Evolutionary conservation across 1,140 invertebrate genomes (phyloP), one percentile per base, ranked within the genome.

Genomic region (Zaprionus davidi): DNA sequence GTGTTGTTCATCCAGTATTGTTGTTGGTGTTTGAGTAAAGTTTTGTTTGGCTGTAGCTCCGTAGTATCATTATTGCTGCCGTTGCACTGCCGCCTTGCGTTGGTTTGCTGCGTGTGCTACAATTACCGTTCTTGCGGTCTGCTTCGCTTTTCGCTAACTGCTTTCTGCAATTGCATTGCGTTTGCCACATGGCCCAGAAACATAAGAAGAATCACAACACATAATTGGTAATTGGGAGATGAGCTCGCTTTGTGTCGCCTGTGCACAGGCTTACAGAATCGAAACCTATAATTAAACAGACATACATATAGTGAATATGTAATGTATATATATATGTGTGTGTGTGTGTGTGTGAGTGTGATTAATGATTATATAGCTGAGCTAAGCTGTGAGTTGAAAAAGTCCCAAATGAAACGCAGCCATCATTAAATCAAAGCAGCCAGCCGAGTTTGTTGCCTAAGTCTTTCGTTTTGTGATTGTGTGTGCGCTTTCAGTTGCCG

Each of bases 391-490:
- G 44, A 70, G 34, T 51, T 56, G n/a, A 64, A 70, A 41, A 49
- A 65, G 56, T 53, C 71, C 6, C 65, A 81, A 81, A 78, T 53
- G 71, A 74, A 82, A 80, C 76, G 72, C 76, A 76, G 78, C 78
- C 84, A 87, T 87, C 81, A 87, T 87, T 87, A 87, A 87, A 74
- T 81, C 71, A 76, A 78, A 41, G 59, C 60, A 53, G 62, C 36
- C 55, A 65, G 51, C 46, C 78, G 71, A 84, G 84, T 88, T 88
- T 70, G 84, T 88, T 88, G 85, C 85, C 60, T 90, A 88, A 90
- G 85, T 88, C 84, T 84, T 88, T 88, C 70, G 84, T 79, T 86
- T 82, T 70, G 46, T 51, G 46, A 12, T 46, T 62, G 49, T 64
- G 72, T 58, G 56, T 65, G 24, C 41, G 24, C n/a, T 6, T 72